These are phyloP conservation scores for Melanotus villosus DNA, from an alignment of 2,888 invertebrate genomes.

Conservation along the genomic window DNA sequence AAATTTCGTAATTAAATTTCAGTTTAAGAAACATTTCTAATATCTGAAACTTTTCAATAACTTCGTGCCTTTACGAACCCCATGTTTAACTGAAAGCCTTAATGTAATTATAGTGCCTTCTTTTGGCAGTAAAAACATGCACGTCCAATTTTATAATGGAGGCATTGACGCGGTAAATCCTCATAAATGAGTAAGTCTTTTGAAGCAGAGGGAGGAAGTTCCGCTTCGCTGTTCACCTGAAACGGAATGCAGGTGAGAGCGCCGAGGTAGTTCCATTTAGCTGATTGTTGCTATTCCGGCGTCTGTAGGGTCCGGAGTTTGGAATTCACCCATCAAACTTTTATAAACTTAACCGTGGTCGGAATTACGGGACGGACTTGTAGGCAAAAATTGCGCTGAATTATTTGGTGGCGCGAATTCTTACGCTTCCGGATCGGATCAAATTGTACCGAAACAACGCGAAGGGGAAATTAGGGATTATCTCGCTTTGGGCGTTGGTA, in stretches of 20 bases:
- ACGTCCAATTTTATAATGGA: conserved; percentile 13
- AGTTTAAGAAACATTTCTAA: no score
- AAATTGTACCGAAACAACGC: conserved; percentile 29
- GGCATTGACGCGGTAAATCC: conserved; percentile 31
- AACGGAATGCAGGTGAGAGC: conserved; percentile 16
- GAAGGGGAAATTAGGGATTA: conserved; percentile 41
- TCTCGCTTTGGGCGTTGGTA: conserved; percentile 27
- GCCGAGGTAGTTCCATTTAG: conserved; percentile 37
- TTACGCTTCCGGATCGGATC: conserved; percentile 22
- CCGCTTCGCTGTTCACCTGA: conserved; percentile 38
- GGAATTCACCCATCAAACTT: conserved; percentile 25
- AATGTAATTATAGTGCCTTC: conserved; percentile 10
- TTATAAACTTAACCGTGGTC: conserved; percentile 24
- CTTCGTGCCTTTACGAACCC: neutral
- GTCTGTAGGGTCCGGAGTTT: conserved; percentile 10
- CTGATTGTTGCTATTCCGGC: conserved; percentile 35
- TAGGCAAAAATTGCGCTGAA: conserved; percentile 13
- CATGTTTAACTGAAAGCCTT: neutral
- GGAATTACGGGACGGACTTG: conserved; percentile 11
- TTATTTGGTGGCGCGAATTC: conserved; percentile 16
- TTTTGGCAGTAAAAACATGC: conserved; percentile 2
- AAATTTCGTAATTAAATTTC: no score
- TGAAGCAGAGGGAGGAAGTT: conserved; percentile 14
- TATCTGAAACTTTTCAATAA: neutral
- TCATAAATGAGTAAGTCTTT: conserved; percentile 25